Evolutionary conservation across 2,888 invertebrate species (phyloP), one percentile per base, ranked within the genome.

Genomic region (Apotomis turbidana): DNA sequence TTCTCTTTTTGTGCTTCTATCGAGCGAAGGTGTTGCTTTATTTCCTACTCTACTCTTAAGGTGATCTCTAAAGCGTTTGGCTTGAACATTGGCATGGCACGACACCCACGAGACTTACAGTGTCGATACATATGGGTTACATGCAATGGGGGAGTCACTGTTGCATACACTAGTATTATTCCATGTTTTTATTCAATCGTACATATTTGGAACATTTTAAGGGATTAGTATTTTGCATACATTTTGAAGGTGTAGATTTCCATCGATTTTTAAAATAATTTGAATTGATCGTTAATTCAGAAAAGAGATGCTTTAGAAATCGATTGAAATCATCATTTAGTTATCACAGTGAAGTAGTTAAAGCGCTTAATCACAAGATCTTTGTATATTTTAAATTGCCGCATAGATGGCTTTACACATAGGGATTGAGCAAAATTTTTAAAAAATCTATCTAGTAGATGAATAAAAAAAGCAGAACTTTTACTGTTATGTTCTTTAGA

Each of bases 81-180:
- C 93, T 92, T 91, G 81, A 81, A 87, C 84, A 88, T 88, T 90
- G 87, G 93, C 93, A 93, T 93, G 93, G 90, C 92, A 90, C 90
- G 88, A 90, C 89, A 88, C 90, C 85, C 85, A 85, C 86, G 81
- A 86, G 79, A 85, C 83, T 80, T 81, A 79, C 82, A 81, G 85
- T 88, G 87, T 90, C 89, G 83, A 84, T 80, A 79, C 58, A 68
- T 72, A 81, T 84, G 86, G 84, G 81, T 84, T 86, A 81, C 81
- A 84, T 81, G 81, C 78, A 77, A 74, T 76, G 78, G 84, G 83
- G 83, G 78, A 78, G 85, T 87, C 87, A 87, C 88, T 83, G 80
- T 80, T 82, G 85, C 85, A 83, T 81, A 83, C 82, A 77, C 76
- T 74, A 66, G 38, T 27, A 27, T 2, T 27, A 46, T 64, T 55